phyloP scores from a whole-genome alignment of 2,888 invertebrate species.

The Rhaphigaster nebulosa region DNA sequence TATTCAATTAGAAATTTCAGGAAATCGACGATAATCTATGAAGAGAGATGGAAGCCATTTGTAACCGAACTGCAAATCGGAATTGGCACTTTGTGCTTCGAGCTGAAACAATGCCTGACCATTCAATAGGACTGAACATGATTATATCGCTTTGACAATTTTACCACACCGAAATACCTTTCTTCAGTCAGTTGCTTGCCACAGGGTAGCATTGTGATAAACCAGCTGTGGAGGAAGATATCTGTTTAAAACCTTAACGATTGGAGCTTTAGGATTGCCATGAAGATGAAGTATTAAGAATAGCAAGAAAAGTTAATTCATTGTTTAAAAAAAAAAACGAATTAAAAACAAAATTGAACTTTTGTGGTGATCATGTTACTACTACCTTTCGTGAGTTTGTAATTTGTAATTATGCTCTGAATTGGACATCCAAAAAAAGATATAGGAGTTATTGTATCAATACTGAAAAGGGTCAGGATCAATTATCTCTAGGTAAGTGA shows the following conservation, averaged over 20 bases:
- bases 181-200: not conserved
- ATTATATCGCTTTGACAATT: constrained; percentile 1
- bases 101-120: not conserved
- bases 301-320: not conserved
- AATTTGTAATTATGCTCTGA: no score
- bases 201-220: not conserved
- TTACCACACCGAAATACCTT: not conserved
- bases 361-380: no score
- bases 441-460: no score
- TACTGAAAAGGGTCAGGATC: not conserved
- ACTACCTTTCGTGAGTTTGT: no score
- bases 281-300: not conserved
- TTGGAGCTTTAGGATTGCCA: not conserved
- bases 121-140: not conserved
- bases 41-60: constrained; percentile 6
- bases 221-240: not conserved
- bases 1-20: constrained; percentile 3
- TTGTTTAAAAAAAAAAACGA: no score
- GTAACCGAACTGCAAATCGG: not conserved
- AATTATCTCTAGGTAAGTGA: not conserved
- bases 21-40: not conserved
- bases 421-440: no score
- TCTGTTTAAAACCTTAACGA: not conserved
- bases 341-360: no score
- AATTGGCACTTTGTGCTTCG: not conserved